Evolutionary conservation across 2,888 invertebrate genomes (phyloP), one percentile per base, ranked within the genome.

Genomic region (Euplexia lucipara): DNA sequence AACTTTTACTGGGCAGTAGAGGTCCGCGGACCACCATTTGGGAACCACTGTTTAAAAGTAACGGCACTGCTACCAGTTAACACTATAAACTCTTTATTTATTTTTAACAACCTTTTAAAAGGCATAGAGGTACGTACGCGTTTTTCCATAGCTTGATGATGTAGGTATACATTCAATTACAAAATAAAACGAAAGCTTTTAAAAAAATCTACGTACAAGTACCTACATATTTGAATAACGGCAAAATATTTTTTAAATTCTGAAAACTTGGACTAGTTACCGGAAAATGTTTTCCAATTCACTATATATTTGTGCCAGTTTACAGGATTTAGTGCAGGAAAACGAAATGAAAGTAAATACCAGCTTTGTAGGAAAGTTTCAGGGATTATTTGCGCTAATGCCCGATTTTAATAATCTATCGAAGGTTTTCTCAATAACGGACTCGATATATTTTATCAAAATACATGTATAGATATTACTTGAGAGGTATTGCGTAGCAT

Each of bases 321-420:
- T 53, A 42, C 20, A 8, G 41, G 64, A 49, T 52, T 57, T 57
- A 20, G 22, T 30, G 14, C 0, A 32, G 39, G 35, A 51, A 54
- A 34, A 16, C 18, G 22, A 39, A 42, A 37, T 61, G 16, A 44
- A 49, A 48, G 34, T 7, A 9, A 18, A 51, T 42, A 42, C 63
- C 41, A 35, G 64, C 45, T 72, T 51, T 45, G 18, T 47, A 37
- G n/a, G 12, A 7, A 53, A 41, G 18, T 56, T 30, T 4, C 7
- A 18, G 12, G n/a, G 39, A 53, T 54, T 64, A 54, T 53, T 54
- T 54, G 3, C 20, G 18, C n/a, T 34, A 42, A 54, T 48, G 10
- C 41, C 16, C 20, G 22, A 49, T 39, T 34, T 35, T 37, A 22
- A 39, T 35, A 45, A 30, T 30, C 26, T 41, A 49, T 37, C 2